Base-by-base conservation (phyloP, 2,113 vertebrate genomes). In the Enhydra lutris region DNA sequence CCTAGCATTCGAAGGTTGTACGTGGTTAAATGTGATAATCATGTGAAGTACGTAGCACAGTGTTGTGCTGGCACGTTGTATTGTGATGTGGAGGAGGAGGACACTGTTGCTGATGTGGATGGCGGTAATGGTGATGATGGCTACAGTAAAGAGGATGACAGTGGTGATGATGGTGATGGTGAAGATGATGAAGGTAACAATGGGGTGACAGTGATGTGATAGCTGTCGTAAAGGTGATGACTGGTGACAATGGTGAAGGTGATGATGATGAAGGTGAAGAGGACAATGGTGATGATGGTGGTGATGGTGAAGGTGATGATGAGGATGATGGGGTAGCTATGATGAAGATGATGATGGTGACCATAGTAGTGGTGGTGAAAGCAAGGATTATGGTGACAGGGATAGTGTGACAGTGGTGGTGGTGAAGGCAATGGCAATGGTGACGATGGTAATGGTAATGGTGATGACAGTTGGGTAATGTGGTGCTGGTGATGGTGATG, bases 21-120 rank as follows among this genome's bases (percentile, higher is more conserved):
- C 4, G 6, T 71, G 29, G 21, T 12, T 57, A 3, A 39, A 3
- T 2, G 80, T 84, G 61, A 8, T 34, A 6, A 18, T 6, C 13
- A 12, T 11, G 79, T 31, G 31, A 87, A 12, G 14, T 13, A 4
- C 14, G 17, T 2, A 3, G n/a, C 36, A 7, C 39, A 6, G 15
- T 18, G 8, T n/a, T 15, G 12, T 18, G 6, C 29, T 9, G 52
- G 69, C 18, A 23, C 3, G 0, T 3, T 5, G 1, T 17, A 14
- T 20, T 45, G 39, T 31, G 6, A 0, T 1, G 34, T 9, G 1
- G 34, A 23, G 20, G 6, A 42, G n/a, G 82, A 42, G 36, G 42
- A 5, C 23, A 6, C 2, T 39, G 31, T 34, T 50, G 81, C 8
- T 36, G 50, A 15, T 10, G 36, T 18, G 47, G 42, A 31, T 31